Percentiles rank a stretch among this genome's conserved stretches.
phyloP scores from a whole-genome alignment of 2,888 invertebrate species.

The Ophioninae sp. region DNA sequence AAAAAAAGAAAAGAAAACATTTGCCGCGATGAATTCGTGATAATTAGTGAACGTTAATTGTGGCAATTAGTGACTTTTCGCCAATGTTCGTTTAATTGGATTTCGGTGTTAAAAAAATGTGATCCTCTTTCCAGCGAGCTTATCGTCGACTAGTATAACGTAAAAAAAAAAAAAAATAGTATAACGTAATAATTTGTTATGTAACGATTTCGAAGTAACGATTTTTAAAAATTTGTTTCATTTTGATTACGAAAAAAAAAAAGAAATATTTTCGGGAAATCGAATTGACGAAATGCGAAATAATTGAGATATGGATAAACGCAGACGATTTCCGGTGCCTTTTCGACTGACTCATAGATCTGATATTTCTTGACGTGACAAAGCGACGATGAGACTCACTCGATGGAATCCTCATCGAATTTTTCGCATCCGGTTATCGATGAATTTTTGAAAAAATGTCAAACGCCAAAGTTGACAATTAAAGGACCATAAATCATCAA shows the following conservation, averaged over 20 bases:
- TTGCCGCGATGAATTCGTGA: too few species aligned
- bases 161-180: not conserved
- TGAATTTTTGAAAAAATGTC: not conserved
- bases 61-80: not conserved
- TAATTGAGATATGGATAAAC: conserved; percentile 26
- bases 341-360: conserved; percentile 47
- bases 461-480: not conserved
- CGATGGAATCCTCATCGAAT: conserved; percentile 7
- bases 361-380: conserved; percentile 32
- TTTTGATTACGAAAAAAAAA: conserved; percentile 26
- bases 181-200: too few species aligned
- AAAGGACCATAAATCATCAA: not conserved
- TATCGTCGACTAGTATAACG: not conserved
- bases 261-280: conserved; percentile 36
- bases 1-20: not conserved
- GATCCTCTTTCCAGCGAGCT: not conserved
- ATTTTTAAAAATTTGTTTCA: too few species aligned
- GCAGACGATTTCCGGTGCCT: conserved; percentile 58
- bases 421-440: not conserved
- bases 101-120: not conserved
- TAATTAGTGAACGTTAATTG: not conserved
- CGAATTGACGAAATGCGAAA: conserved; percentile 26
- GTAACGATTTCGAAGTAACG: too few species aligned
- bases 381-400: conserved; percentile 34
- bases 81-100: not conserved